Evolutionary conservation across 2,888 invertebrate genomes (phyloP).

Genomic region (Myathropa florea): DNA sequence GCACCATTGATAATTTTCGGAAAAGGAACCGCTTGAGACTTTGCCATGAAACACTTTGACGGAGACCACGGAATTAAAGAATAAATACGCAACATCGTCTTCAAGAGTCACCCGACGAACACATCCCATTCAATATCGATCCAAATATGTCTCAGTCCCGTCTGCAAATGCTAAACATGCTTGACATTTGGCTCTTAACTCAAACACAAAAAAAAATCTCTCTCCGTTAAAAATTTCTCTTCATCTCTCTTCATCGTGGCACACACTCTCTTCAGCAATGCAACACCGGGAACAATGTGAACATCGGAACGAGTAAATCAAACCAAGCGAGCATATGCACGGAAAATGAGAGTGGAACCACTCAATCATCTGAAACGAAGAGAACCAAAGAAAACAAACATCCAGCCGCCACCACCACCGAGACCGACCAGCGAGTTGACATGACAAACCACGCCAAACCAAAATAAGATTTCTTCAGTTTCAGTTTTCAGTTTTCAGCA

Average conservation of each 20-base stretch:
- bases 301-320: slow-evolving; percentile 28
- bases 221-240: slow-evolving; percentile 19
- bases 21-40: too few species aligned
- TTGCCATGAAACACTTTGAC: too few species aligned
- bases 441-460: slow-evolving; percentile 63
- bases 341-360: slow-evolving; percentile 45
- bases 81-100: too few species aligned
- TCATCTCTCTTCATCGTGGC: background rate
- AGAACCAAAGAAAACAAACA: slow-evolving; percentile 39
- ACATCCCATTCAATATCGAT: background rate
- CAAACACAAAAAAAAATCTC: background rate
- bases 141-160: background rate
- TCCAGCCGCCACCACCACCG: background rate
- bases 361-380: slow-evolving; percentile 5
- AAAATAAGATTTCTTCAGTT: slow-evolving; percentile 54
- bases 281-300: slow-evolving; percentile 25
- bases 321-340: slow-evolving; percentile 28
- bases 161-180: background rate
- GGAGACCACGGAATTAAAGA: too few species aligned
- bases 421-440: background rate
- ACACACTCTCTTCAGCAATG: background rate
- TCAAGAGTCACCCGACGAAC: background rate
- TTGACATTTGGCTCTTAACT: background rate
- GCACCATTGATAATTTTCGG: too few species aligned
- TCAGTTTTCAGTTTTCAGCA: slow-evolving; percentile 22